A percentile compares a stretch with the other conserved stretches of the same genome.
These are phyloP conservation scores for Argyrosomus regius DNA, from an alignment of 2,797 vertebrate species.

Conservation along the genomic window DNA sequence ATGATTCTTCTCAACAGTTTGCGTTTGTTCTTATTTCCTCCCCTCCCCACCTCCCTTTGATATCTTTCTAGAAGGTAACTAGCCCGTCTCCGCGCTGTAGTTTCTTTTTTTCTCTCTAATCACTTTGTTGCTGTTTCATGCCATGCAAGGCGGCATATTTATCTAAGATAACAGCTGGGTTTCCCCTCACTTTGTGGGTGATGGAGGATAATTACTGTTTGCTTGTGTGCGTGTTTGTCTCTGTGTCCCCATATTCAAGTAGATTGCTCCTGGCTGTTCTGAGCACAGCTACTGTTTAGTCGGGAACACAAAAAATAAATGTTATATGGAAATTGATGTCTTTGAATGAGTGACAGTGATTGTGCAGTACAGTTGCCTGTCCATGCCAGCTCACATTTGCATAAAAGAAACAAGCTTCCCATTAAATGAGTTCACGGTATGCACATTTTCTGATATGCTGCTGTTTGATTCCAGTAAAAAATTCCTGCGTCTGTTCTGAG, in stretches of 20 bases:
- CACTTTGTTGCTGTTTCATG: constrained; percentile 81
- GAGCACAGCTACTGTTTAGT: constrained; percentile 54
- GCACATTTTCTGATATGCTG: not conserved
- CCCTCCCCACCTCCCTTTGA: constrained; percentile 51
- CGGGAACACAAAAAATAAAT: constrained; percentile 48
- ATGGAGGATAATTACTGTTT: constrained; percentile 82
- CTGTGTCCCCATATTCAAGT: constrained; percentile 50
- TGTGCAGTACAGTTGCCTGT: not conserved
- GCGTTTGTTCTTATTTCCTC: constrained; percentile 62
- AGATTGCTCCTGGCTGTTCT: constrained; percentile 47
- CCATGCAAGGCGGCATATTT: constrained; percentile 82
- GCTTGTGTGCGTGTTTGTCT: constrained; percentile 52
- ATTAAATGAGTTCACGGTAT: not conserved
- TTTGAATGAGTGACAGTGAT: constrained; percentile 28
- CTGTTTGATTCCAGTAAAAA: not conserved
- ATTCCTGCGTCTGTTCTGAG: not conserved
- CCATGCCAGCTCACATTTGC: constrained; percentile 22
- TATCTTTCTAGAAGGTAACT: constrained; percentile 60
- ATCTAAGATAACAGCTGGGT: constrained; percentile 81
- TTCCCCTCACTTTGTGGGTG: constrained; percentile 78
- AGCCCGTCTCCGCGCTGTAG: constrained; percentile 35
- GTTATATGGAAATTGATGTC: constrained; percentile 5
- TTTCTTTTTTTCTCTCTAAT: constrained; percentile 68
- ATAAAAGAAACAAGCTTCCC: not conserved
- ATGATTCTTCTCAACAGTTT: constrained; percentile 58